These are phyloP conservation scores for Microchrysa polita DNA, from an alignment of 2,888 invertebrate species.

Conservation along the genomic window DNA sequence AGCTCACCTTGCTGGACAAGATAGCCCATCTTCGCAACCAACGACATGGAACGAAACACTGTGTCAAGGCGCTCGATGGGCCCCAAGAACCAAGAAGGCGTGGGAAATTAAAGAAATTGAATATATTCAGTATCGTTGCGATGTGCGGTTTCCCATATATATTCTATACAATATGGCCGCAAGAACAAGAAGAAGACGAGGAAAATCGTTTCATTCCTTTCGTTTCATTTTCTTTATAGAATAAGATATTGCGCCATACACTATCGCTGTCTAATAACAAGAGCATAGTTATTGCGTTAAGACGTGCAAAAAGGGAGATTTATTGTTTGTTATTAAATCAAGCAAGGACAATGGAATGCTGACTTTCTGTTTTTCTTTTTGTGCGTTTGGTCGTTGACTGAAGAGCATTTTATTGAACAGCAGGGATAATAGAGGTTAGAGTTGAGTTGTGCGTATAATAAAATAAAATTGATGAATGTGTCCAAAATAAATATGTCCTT, in stretches of 20 bases:
- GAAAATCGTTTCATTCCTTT: neutral
- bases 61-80: neutral
- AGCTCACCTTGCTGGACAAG: conserved; percentile 1
- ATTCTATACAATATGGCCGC: neutral
- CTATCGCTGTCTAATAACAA: too few relatives aligned
- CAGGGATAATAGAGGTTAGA: conserved; percentile 20
- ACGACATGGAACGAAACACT: too few relatives aligned
- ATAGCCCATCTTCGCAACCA: neutral
- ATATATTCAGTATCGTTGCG: conserved; percentile 7
- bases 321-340: conserved; percentile 27
- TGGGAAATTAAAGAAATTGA: conserved; percentile 34
- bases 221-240: neutral
- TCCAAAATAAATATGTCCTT: too few relatives aligned
- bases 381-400: neutral
- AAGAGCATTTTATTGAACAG: conserved; percentile 4
- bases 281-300: conserved; percentile 7
- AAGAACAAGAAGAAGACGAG: neutral
- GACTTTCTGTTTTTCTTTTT: neutral
- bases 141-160: conserved; percentile 3
- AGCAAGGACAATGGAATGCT: conserved; percentile 10
- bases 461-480: too few relatives aligned
- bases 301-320: conserved; percentile 30
- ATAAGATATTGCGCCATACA: neutral
- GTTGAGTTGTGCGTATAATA: too few relatives aligned
- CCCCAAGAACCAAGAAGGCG: conserved; percentile 28